A percentile compares a stretch with the other conserved stretches of the same genome.
Evolutionary conservation across 2,888 invertebrate species (phyloP).

Genomic region (Pogonocherus hispidulus): DNA sequence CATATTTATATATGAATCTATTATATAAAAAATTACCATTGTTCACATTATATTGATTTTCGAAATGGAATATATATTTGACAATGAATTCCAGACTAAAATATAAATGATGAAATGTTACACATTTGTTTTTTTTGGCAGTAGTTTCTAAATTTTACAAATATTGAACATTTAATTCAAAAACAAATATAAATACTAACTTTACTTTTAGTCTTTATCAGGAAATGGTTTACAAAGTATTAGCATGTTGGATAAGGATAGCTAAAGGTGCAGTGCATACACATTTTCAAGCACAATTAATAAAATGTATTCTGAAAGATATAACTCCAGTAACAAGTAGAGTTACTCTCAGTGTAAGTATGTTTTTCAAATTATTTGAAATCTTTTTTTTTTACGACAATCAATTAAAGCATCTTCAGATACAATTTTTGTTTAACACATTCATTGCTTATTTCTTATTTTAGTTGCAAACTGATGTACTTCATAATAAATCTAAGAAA

Average conservation of each 20-base stretch:
- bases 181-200: not conserved
- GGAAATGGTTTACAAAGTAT: conserved; percentile 46
- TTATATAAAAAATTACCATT: conserved; percentile 22
- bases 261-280: conserved; percentile 47
- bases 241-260: conserved; percentile 46
- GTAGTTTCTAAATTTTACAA: too few relatives aligned
- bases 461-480: conserved; percentile 35
- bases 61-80: too few relatives aligned
- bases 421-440: too few relatives aligned
- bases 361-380: not conserved
- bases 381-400: too few relatives aligned
- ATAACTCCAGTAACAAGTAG: conserved; percentile 46
- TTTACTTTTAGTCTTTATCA: conserved; percentile 45
- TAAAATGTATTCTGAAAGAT: conserved; percentile 50
- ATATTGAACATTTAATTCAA: conserved; percentile 11
- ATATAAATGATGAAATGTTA: too few relatives aligned
- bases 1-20: too few relatives aligned
- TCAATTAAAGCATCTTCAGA: too few relatives aligned
- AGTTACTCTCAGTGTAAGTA: conserved; percentile 46
- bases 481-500: conserved; percentile 46
- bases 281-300: conserved; percentile 48
- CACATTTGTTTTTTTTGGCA: too few relatives aligned
- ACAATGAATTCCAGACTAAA: too few relatives aligned
- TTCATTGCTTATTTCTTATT: conserved; percentile 1
- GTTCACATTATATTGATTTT: too few relatives aligned